These are phyloP conservation scores for Gastrophryne carolinensis DNA, from an alignment of 2,797 vertebrate species.

Conservation along the genomic window DNA sequence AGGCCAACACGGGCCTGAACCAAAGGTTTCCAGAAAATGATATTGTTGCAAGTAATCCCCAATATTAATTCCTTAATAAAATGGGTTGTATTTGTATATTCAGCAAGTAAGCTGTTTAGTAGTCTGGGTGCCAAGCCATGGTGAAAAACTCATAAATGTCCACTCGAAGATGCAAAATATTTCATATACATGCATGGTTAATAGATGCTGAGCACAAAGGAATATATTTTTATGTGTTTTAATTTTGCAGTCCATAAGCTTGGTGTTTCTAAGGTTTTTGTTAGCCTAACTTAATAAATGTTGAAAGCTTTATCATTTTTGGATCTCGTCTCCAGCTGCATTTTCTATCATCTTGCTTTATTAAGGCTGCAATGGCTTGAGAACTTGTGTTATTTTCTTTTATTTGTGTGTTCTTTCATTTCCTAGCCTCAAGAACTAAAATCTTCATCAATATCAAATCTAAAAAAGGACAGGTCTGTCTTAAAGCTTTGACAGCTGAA, in stretches of 20 bases:
- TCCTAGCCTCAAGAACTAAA: conserved; percentile 8
- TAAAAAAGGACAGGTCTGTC: not conserved
- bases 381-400: conserved; percentile 55
- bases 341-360: conserved; percentile 55
- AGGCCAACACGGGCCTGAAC: too few relatives aligned
- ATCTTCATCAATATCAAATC: not conserved
- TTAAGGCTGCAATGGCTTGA: conserved; percentile 55
- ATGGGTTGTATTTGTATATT: not conserved
- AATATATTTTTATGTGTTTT: conserved; percentile 68
- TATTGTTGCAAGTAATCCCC: too few relatives aligned
- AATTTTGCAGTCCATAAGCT: conserved; percentile 62
- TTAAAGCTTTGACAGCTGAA: not conserved
- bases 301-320: conserved; percentile 55
- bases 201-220: conserved; percentile 55
- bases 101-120: conserved; percentile 49
- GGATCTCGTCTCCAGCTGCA: conserved; percentile 44
- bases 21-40: too few relatives aligned
- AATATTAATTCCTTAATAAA: too few relatives aligned
- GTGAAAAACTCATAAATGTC: conserved; percentile 35
- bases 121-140: conserved; percentile 50
- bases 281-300: conserved; percentile 61
- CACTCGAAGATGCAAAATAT: conserved; percentile 52
- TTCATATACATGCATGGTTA: conserved; percentile 51
- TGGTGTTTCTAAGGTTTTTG: conserved; percentile 60
- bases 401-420: conserved; percentile 49